Conservation (phyloP, 2,888 invertebrate genomes). For the Cephonodes hylas region DNA sequence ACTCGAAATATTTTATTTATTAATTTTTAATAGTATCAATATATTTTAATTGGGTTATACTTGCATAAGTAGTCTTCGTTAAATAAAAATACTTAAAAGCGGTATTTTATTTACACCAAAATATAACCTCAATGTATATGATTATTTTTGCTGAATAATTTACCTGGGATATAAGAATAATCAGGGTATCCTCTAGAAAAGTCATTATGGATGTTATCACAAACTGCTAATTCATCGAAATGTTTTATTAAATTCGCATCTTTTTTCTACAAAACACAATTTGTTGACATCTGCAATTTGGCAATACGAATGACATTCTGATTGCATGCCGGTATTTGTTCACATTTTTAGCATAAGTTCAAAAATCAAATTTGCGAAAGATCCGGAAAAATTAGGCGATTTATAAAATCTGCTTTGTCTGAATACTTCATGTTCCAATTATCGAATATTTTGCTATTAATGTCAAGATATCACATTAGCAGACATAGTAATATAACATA, state of each 20-base stretch:
- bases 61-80: not conserved
- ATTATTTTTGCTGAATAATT: slow-evolving; percentile 24
- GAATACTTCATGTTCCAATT: no score
- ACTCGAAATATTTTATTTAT: no score
- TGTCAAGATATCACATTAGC: no score
- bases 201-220: slow-evolving; percentile 81
- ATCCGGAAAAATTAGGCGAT: no score
- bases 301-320: no score
- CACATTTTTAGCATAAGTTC: not conserved
- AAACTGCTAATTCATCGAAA: not conserved
- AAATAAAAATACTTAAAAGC: not conserved
- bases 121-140: slow-evolving; percentile 1
- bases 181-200: slow-evolving; percentile 90
- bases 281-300: not conserved
- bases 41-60: not conserved
- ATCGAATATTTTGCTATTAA: no score
- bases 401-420: no score
- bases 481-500: no score
- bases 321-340: no score
- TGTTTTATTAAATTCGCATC: not conserved
- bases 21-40: no score
- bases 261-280: not conserved
- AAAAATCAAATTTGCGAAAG: no score
- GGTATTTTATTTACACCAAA: not conserved
- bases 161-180: slow-evolving; percentile 91